A percentile compares a stretch with the other conserved stretches of the same genome.
Evolutionary conservation across 1,140 invertebrate genomes (phyloP).

Genomic region (Dendrolimus punctatus): DNA sequence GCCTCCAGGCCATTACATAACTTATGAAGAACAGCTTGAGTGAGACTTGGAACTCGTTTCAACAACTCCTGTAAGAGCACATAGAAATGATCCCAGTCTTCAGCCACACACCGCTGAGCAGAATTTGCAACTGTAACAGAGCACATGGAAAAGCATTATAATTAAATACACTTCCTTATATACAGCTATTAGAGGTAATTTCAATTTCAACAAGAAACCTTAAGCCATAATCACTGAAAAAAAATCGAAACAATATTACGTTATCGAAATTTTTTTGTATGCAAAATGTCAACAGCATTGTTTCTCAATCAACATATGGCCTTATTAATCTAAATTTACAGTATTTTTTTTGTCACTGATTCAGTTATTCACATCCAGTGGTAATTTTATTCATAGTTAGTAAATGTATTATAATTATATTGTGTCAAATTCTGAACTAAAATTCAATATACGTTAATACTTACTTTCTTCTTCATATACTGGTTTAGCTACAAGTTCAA

Average conservation of each 20-base stretch:
- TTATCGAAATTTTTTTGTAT: too few relatives aligned
- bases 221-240: too few relatives aligned
- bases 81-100: slow-evolving; percentile 98
- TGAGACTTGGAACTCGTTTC: slow-evolving; percentile 85
- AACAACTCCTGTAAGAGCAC: slow-evolving; percentile 89
- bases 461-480: slow-evolving; percentile 83
- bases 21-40: slow-evolving; percentile 80
- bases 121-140: slow-evolving; percentile 22
- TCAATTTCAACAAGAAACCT: too few relatives aligned
- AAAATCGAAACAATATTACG: too few relatives aligned
- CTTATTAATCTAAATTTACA: too few relatives aligned
- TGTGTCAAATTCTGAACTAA: too few relatives aligned
- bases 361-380: too few relatives aligned
- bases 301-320: too few relatives aligned
- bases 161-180: background rate
- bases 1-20: slow-evolving; percentile 92
- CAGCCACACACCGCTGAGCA: slow-evolving; percentile 75
- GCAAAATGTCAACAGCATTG: too few relatives aligned
- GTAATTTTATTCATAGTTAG: too few relatives aligned
- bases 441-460: slow-evolving; percentile 13
- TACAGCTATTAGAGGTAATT: background rate
- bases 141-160: background rate
- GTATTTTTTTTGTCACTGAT: too few relatives aligned
- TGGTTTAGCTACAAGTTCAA: slow-evolving; percentile 90
- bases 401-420: too few relatives aligned